Evolutionary conservation across 2,888 invertebrate genomes (phyloP), one percentile per base, ranked within the genome.

Genomic region (Nomada hirtipes): DNA sequence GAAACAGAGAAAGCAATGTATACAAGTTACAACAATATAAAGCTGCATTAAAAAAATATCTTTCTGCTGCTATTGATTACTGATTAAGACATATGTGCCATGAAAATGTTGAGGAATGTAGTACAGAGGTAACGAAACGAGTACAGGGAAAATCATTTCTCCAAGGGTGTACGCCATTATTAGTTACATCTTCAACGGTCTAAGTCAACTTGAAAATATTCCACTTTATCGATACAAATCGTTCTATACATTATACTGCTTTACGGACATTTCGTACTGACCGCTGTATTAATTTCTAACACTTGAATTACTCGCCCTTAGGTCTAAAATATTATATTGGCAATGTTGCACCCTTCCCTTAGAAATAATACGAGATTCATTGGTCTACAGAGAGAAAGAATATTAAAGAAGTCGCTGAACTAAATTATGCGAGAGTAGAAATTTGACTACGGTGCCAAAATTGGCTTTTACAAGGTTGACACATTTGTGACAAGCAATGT

Each of bases 401-500:
- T 50, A 60, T 23, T 3, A 7, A 18, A 1, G 20, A 11, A 60
- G 15, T 23, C 7, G 15, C 47, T 13, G 47, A 15, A 11, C 9
- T 4, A 15, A 36, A 53, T 36, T 13, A 13, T 3, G 18, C 10
- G 10, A 44, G 23, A 68, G 3, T 11, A 42, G 23, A 67, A 65
- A 79, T 42, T 47, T 81, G 83, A 82, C 86, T 50, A 85, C 90
- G 88, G 86, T 90, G 86, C 75, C 80, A 64, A 76, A 61, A 76
- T 65, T 29, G 63, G 52, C 57, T 63, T 42, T 82, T 79, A 88
- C 86, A 79, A 81, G 87, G 76, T 88, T 89, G 91, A 90, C 90
- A 91, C 88, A 89, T 91, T 91, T 91, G 91, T 91, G 91, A 91
- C 91, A 91, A 90, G 87, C 77, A 82, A 86, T 85, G 83, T 80